phyloP scores from a whole-genome alignment of 64 coral and sea anemone genomes.

The Stylophora pistillata region DNA sequence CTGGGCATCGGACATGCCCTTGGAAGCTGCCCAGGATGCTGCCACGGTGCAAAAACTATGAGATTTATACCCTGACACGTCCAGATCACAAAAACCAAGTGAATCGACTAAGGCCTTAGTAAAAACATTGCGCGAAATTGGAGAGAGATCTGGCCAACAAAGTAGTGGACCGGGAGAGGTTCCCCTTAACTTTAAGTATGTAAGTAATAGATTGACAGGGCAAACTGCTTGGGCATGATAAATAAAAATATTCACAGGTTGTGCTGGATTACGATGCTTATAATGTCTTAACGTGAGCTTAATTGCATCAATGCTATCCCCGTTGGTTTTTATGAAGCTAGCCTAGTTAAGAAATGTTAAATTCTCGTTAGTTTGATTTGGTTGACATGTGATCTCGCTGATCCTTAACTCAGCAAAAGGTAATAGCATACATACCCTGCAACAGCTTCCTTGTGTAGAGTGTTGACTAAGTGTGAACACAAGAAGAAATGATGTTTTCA shows the following conservation, averaged over 20 bases:
- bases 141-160: no score
- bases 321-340: not conserved
- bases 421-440: constrained; percentile 43
- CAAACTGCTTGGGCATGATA: no score
- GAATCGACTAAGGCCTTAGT: no score
- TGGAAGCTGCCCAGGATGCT: constrained; percentile 20
- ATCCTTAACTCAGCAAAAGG: constrained; percentile 31
- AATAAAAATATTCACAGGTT: constrained; percentile 20
- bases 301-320: constrained; percentile 9
- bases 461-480: constrained; percentile 24
- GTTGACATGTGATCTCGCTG: constrained; percentile 34
- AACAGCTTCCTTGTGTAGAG: constrained; percentile 31
- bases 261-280: constrained; percentile 24
- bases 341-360: constrained; percentile 6
- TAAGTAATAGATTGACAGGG: no score
- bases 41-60: constrained; percentile 50
- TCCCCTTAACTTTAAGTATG: no score
- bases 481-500: constrained; percentile 40
- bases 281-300: constrained; percentile 28
- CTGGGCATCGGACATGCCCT: constrained; percentile 38
- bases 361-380: constrained; percentile 18
- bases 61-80: constrained; percentile 15
- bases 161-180: no score
- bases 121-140: no score
- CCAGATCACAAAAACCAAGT: constrained; percentile 7